phyloP scores from a whole-genome alignment of 2,113 vertebrate species.

The Aleadryas rufinucha region DNA sequence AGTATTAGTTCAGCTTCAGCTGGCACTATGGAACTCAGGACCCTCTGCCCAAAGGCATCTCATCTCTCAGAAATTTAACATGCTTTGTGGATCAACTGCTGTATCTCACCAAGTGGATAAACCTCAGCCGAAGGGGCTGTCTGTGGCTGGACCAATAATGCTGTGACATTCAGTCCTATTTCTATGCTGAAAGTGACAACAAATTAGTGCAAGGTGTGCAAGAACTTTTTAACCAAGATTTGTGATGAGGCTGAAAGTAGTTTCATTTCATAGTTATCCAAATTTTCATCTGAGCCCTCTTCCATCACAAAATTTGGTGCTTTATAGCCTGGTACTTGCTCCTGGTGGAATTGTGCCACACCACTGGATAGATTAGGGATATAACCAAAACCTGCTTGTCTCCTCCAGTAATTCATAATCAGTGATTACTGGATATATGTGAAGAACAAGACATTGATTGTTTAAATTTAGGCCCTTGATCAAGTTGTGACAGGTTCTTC shows the following conservation, averaged over 20 bases:
- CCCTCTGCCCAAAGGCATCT: not conserved
- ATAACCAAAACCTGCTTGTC: not conserved
- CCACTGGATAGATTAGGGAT: not conserved
- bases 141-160: not conserved
- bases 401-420: not conserved
- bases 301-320: not conserved
- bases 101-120: not conserved
- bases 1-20: slow-evolving; percentile 2
- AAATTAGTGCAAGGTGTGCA: not conserved
- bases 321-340: not conserved
- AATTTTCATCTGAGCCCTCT: not conserved
- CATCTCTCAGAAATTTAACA: not conserved
- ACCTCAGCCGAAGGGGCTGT: not conserved
- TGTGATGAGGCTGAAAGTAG: not conserved
- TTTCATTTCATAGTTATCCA: not conserved
- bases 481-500: not conserved
- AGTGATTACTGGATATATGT: not conserved
- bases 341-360: not conserved
- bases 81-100: not conserved
- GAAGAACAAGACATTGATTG: not conserved
- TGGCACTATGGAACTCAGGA: not conserved
- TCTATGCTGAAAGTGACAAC: not conserved
- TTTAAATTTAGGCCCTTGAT: not conserved
- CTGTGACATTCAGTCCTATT: not conserved
- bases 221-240: not conserved